These are phyloP conservation scores for Talpa occidentalis DNA, from an alignment of 2,113 vertebrate species.

Conservation along the genomic window DNA sequence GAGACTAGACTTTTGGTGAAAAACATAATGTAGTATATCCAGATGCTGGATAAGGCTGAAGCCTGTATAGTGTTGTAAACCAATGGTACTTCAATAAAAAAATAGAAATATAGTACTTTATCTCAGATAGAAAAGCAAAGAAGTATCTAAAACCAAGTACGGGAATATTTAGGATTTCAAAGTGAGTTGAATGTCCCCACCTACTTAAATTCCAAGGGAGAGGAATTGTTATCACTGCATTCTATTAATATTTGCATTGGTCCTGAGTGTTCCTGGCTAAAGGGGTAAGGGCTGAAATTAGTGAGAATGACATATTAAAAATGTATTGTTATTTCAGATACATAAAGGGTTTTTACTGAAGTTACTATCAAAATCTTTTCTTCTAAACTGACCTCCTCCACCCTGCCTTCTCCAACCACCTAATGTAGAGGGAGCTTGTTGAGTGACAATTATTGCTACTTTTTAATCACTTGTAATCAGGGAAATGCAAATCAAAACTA, in stretches of 20 bases:
- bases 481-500: too few species aligned
- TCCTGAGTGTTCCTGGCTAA: not conserved
- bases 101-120: not conserved
- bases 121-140: not conserved
- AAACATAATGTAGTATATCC: not conserved
- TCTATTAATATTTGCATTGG: not conserved
- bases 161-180: not conserved
- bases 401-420: too few species aligned
- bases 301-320: not conserved
- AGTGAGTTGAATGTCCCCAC: not conserved
- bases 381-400: not conserved
- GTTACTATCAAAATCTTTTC: not conserved
- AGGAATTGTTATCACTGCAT: not conserved
- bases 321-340: not conserved
- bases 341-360: not conserved
- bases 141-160: not conserved
- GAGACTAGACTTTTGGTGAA: not conserved
- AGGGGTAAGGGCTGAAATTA: not conserved
- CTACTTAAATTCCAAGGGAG: not conserved
- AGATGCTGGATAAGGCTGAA: not conserved
- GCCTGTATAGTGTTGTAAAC: not conserved
- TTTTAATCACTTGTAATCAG: too few species aligned
- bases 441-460: not conserved
- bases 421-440: not conserved
- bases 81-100: not conserved